A percentile compares a stretch with the other conserved stretches of the same genome.
These are phyloP conservation scores for Caranx melampygus DNA, from an alignment of 2,113 vertebrate species.

Conservation along the genomic window DNA sequence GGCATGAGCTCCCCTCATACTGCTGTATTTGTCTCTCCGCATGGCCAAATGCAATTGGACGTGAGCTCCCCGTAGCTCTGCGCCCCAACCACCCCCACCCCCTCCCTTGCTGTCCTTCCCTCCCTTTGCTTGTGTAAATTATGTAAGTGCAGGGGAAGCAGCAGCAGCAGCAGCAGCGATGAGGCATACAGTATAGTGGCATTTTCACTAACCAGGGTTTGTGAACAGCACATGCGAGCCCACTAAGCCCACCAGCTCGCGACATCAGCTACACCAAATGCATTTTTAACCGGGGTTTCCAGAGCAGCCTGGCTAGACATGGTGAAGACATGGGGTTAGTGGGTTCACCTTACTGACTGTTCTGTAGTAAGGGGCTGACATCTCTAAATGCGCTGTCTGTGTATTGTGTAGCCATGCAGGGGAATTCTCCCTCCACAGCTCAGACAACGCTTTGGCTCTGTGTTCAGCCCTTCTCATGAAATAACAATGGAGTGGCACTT, in stretches of 20 bases:
- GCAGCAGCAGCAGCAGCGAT: slow-evolving; percentile 42
- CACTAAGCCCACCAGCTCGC: slow-evolving; percentile 13
- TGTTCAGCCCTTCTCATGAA: slow-evolving; percentile 70
- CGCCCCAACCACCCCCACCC: not conserved
- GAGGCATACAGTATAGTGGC: slow-evolving; percentile 64
- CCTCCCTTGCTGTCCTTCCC: slow-evolving; percentile 31
- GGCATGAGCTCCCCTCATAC: slow-evolving; percentile 64
- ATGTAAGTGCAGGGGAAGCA: slow-evolving; percentile 77
- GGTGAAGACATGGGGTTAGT: slow-evolving; percentile 67
- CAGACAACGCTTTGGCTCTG: slow-evolving; percentile 54
- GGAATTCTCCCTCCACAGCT: slow-evolving; percentile 62
- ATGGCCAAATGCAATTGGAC: slow-evolving; percentile 75
- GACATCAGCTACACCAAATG: slow-evolving; percentile 65
- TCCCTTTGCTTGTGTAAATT: slow-evolving; percentile 78
- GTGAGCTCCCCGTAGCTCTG: slow-evolving; percentile 49
- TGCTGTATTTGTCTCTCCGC: slow-evolving; percentile 67
- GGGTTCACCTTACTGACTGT: slow-evolving; percentile 71
- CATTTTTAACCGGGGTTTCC: slow-evolving; percentile 81
- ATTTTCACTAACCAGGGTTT: slow-evolving; percentile 65
- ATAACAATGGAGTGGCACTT: slow-evolving; percentile 74
- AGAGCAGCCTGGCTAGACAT: slow-evolving; percentile 71
- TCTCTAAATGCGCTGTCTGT: slow-evolving; percentile 75
- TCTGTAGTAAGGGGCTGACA: slow-evolving; percentile 68
- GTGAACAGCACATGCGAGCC: slow-evolving; percentile 35
- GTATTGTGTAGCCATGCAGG: slow-evolving; percentile 75